phyloP scores from a whole-genome alignment of 35 echinoderm and acorn worm species.

The Anneissia japonica region DNA sequence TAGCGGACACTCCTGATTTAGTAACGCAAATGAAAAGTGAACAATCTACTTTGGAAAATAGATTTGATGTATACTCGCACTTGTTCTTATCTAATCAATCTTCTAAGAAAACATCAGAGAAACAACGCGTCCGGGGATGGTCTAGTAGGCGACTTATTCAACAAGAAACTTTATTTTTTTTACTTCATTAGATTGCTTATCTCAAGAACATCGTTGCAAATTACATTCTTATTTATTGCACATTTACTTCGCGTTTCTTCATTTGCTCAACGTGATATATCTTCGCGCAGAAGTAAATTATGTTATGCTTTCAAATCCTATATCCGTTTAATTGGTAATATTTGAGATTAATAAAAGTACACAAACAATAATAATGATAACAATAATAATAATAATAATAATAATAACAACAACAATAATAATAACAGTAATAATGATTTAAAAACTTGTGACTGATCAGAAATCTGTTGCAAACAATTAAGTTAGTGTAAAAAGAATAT shows the following conservation, averaged over 20 bases:
- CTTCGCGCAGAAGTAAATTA: not conserved
- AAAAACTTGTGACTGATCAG: too few relatives aligned
- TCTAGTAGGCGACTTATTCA: not conserved
- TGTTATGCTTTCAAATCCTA: not conserved
- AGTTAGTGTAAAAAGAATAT: too few relatives aligned
- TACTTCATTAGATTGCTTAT: not conserved
- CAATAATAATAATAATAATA: too few relatives aligned
- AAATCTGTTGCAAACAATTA: too few relatives aligned
- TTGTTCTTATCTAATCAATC: not conserved
- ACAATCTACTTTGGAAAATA: not conserved
- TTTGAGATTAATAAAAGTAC: too few relatives aligned
- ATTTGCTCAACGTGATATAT: not conserved
- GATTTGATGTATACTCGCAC: not conserved
- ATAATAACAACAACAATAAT: too few relatives aligned
- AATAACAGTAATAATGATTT: too few relatives aligned
- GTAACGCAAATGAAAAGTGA: not conserved
- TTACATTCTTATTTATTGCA: not conserved
- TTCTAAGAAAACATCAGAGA: not conserved
- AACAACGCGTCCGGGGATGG: not conserved
- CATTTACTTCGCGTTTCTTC: not conserved
- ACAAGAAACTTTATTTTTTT: not conserved
- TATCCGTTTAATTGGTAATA: too few relatives aligned
- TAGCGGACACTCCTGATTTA: conserved; percentile 1
- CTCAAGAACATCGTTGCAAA: not conserved
- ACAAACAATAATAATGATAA: too few relatives aligned